These are phyloP conservation scores for Vanessa atalanta DNA, from an alignment of 1,140 invertebrate genomes.

Conservation along the genomic window DNA sequence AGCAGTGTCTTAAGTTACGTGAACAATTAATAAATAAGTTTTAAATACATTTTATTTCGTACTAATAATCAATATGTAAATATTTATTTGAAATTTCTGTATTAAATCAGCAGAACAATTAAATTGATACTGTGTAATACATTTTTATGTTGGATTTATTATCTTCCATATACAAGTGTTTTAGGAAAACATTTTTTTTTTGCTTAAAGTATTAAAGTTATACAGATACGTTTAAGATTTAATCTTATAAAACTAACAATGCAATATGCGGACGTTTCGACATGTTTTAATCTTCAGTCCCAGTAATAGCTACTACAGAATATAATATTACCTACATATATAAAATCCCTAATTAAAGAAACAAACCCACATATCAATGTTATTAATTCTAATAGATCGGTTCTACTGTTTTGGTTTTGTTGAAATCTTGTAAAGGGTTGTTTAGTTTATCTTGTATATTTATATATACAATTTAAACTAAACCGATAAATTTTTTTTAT, in stretches of 20 bases:
- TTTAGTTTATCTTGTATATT: too few relatives aligned
- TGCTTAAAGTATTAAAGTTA: background rate
- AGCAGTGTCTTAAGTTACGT: background rate
- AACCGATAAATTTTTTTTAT: too few relatives aligned
- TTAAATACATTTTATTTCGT: too few relatives aligned
- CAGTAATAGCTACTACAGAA: background rate
- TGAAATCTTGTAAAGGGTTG: too few relatives aligned
- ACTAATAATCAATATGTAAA: too few relatives aligned
- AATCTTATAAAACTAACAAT: slow-evolving; percentile 2
- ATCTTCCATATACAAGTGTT: background rate
- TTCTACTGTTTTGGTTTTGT: too few relatives aligned
- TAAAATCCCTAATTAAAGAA: too few relatives aligned
- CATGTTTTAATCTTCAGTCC: background rate
- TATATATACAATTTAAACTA: too few relatives aligned
- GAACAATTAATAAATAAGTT: too few relatives aligned
- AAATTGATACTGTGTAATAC: background rate
- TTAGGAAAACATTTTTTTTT: background rate
- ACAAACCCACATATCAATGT: too few relatives aligned
- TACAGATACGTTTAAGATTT: background rate
- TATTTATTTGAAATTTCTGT: background rate
- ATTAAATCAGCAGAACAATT: background rate
- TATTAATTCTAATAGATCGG: too few relatives aligned
- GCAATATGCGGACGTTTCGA: background rate
- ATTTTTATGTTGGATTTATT: background rate
- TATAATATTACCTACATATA: background rate